phyloP scores from a whole-genome alignment of 2,797 vertebrate species.

The Schizothorax lantsangensis region DNA sequence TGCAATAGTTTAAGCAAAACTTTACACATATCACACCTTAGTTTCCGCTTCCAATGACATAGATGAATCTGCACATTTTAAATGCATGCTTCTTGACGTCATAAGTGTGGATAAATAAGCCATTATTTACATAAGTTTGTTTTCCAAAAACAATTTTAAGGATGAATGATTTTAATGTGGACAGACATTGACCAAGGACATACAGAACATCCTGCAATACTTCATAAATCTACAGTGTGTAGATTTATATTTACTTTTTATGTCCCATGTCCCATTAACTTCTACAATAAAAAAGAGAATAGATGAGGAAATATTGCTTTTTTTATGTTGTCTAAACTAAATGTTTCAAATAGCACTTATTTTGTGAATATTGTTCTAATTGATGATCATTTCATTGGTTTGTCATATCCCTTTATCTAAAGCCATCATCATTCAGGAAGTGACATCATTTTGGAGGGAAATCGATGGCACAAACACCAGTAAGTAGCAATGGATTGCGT shows the following conservation, averaged over 20 bases:
- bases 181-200: neutral
- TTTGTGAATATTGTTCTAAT: neutral
- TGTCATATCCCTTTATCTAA: neutral
- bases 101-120: constrained; percentile 33
- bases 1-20: constrained; percentile 42
- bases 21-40: constrained; percentile 41
- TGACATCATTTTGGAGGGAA: constrained; percentile 4
- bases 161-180: neutral
- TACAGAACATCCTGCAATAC: too few relatives aligned
- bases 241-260: too few relatives aligned
- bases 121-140: constrained; percentile 29
- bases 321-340: neutral
- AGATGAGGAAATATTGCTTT: neutral
- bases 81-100: constrained; percentile 46
- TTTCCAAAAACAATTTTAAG: too few relatives aligned
- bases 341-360: neutral
- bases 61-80: constrained; percentile 11
- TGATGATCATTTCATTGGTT: neutral
- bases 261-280: neutral
- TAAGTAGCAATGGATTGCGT: neutral
- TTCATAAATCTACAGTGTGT: neutral
- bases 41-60: constrained; percentile 44
- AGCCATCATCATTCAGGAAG: neutral
- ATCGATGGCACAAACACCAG: neutral
- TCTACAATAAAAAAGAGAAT: neutral